phyloP scores from a whole-genome alignment of 92 coral and sea anemone genomes.

The Epizoanthus ramosus region DNA sequence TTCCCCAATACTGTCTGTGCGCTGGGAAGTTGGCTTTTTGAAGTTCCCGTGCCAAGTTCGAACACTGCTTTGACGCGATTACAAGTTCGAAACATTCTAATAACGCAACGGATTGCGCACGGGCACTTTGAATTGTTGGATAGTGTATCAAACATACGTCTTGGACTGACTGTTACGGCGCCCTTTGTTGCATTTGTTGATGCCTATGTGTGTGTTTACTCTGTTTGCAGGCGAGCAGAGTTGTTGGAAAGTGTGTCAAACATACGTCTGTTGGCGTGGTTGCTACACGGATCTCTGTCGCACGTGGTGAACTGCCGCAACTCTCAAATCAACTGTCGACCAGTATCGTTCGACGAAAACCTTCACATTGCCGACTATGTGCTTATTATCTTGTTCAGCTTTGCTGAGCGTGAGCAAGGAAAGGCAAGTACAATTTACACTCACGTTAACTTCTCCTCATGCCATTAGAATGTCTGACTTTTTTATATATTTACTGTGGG shows the following conservation, averaged over 20 bases:
- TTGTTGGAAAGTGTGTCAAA: slow-evolving; percentile 90
- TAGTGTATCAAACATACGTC: too few species aligned
- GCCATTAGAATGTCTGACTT: background rate
- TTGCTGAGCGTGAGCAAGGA: slow-evolving; percentile 80
- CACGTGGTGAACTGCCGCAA: slow-evolving; percentile 88
- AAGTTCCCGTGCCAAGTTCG: too few species aligned
- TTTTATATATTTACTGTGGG: too few species aligned
- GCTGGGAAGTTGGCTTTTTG: too few species aligned
- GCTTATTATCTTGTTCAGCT: slow-evolving; percentile 89
- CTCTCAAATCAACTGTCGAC: slow-evolving; percentile 89
- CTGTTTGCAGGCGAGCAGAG: slow-evolving; percentile 28
- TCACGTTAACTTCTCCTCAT: background rate
- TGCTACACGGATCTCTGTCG: slow-evolving; percentile 94
- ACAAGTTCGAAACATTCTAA: too few species aligned
- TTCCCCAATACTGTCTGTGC: too few species aligned
- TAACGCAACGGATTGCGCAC: too few species aligned
- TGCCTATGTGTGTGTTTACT: too few species aligned
- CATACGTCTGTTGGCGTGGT: slow-evolving; percentile 94
- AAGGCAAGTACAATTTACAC: background rate
- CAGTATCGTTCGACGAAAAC: slow-evolving; percentile 87
- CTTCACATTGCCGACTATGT: slow-evolving; percentile 95
- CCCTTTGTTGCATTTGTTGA: too few species aligned
- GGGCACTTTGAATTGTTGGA: too few species aligned
- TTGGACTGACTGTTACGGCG: too few species aligned
- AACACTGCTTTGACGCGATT: too few species aligned